Evolutionary conservation across 1,140 invertebrate species (phyloP).

Genomic region (Drosophila equinoxialis): DNA sequence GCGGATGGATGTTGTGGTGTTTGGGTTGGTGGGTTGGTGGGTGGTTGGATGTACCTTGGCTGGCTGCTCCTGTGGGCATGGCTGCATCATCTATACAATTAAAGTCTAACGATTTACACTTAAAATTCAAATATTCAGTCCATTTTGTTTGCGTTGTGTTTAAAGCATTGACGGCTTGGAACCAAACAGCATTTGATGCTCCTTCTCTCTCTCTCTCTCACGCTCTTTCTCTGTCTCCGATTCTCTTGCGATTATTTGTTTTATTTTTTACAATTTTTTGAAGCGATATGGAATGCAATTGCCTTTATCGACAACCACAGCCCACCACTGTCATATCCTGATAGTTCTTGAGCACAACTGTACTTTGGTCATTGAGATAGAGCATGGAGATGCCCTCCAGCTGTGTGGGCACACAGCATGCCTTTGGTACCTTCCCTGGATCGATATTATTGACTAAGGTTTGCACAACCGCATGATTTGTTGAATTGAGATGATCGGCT

Average conservation of each 20-base stretch:
- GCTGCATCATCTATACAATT: slow-evolving; percentile 71
- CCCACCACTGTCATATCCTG: slow-evolving; percentile 97
- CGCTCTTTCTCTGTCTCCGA: slow-evolving; percentile 12
- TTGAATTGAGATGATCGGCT: slow-evolving; percentile 96
- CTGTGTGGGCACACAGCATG: slow-evolving; percentile 96
- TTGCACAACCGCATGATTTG: slow-evolving; percentile 99
- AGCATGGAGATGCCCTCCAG: slow-evolving; percentile 96
- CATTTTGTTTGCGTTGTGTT: slow-evolving; percentile 83
- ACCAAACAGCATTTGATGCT: slow-evolving; percentile 82
- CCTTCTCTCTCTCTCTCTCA: slow-evolving; percentile 46
- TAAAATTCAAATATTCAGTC: slow-evolving; percentile 83
- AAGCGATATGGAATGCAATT: slow-evolving; percentile 8
- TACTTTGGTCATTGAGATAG: slow-evolving; percentile 95
- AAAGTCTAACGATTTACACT: slow-evolving; percentile 82
- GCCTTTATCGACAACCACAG: slow-evolving; percentile 93
- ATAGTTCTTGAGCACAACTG: slow-evolving; percentile 98
- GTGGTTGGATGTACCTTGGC: slow-evolving; percentile 4
- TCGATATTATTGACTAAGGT: slow-evolving; percentile 96
- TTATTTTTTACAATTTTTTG: slow-evolving; percentile 8
- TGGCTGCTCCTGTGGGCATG: slow-evolving; percentile 27
- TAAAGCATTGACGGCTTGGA: slow-evolving; percentile 82
- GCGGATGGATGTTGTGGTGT: neutral
- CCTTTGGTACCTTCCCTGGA: slow-evolving; percentile 93
- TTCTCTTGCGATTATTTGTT: neutral
- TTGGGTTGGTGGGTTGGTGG: slow-evolving; percentile 19